phyloP scores from a whole-genome alignment of 1,140 invertebrate species.

The Chrysomallon squamiferum region DNA sequence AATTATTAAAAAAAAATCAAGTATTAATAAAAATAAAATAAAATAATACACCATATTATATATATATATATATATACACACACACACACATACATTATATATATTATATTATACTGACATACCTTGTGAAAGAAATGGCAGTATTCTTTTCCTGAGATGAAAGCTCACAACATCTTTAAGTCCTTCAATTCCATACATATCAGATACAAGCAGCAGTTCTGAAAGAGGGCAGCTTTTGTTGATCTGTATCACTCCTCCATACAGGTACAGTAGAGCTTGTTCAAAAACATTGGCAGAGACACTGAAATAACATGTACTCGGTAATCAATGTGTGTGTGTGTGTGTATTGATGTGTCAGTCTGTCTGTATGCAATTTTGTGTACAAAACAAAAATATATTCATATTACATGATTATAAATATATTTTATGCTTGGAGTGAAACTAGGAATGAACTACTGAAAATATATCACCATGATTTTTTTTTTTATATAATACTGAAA shows the following conservation, averaged over 20 bases:
- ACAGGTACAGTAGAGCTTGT: conserved; percentile 90
- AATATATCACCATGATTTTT: too few species aligned
- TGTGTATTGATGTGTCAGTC: too few species aligned
- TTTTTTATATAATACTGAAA: neutral
- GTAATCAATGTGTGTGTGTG: too few species aligned
- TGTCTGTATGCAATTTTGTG: too few species aligned
- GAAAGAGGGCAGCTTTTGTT: conserved; percentile 84
- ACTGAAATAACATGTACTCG: conserved; percentile 69
- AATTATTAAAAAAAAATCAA: too few species aligned
- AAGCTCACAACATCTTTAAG: conserved; percentile 88
- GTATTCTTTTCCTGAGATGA: conserved; percentile 84
- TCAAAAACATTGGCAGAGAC: conserved; percentile 84
- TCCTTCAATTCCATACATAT: conserved; percentile 86
- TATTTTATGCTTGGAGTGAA: too few species aligned
- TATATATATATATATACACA: too few species aligned
- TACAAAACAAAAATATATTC: conserved; percentile 12
- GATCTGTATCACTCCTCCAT: conserved; percentile 85
- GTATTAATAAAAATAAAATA: too few species aligned
- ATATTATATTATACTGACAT: too few species aligned
- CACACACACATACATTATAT: too few species aligned
- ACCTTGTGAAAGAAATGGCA: conserved; percentile 91
- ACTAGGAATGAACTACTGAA: neutral
- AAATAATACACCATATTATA: too few species aligned
- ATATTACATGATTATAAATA: neutral
- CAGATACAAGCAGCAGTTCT: conserved; percentile 83